These are phyloP conservation scores for Alectura lathami DNA, from an alignment of 2,113 vertebrate genomes.

Conservation along the genomic window DNA sequence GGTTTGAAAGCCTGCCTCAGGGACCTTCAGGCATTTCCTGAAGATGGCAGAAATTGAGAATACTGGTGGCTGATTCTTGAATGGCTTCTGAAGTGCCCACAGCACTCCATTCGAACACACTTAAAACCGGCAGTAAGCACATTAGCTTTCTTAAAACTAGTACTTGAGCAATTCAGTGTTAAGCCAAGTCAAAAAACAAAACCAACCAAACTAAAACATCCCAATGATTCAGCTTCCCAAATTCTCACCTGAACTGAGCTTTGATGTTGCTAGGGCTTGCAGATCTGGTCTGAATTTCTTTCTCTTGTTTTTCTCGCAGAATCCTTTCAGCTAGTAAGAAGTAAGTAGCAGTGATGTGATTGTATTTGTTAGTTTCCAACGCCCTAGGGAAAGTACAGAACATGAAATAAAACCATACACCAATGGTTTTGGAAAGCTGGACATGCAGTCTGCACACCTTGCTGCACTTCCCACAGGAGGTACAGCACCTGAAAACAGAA, in stretches of 20 bases:
- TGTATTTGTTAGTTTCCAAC: slow-evolving; percentile 97
- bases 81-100: neutral
- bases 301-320: slow-evolving; percentile 96
- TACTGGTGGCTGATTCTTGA: neutral
- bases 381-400: slow-evolving; percentile 79
- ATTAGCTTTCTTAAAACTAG: neutral
- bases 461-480: neutral
- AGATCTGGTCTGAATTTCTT: slow-evolving; percentile 92
- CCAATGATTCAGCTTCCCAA: neutral
- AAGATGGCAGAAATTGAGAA: neutral
- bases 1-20: neutral
- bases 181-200: too few species aligned
- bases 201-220: too few species aligned
- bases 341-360: slow-evolving; percentile 99
- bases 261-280: slow-evolving; percentile 97
- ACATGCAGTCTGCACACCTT: neutral
- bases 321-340: slow-evolving; percentile 96
- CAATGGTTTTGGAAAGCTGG: neutral
- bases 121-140: neutral
- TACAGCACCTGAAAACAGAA: neutral
- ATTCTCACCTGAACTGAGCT: slow-evolving; percentile 93
- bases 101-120: neutral
- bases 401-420: neutral
- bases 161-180: neutral
- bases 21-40: neutral